Evolutionary conservation across 1,140 invertebrate genomes (phyloP).

Genomic region (Rhopalosiphum padi): DNA sequence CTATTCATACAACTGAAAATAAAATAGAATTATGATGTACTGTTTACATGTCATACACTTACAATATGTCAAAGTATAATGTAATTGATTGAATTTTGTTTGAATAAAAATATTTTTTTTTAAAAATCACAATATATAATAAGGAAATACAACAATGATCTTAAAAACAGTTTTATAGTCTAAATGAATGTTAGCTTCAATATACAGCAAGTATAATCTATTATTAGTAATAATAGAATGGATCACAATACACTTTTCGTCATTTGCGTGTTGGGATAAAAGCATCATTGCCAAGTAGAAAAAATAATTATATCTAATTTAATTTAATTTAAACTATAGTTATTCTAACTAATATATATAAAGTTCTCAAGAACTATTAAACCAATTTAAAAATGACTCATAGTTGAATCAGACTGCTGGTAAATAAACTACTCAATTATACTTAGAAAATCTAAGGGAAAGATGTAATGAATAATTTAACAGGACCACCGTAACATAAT

Average conservation of each 20-base stretch:
- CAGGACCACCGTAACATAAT: neutral
- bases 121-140: slow-evolving; percentile 48
- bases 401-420: neutral
- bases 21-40: neutral
- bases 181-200: slow-evolving; percentile 43
- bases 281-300: slow-evolving; percentile 43
- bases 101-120: neutral
- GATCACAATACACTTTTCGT: slow-evolving; percentile 45
- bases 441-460: neutral
- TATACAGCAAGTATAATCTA: slow-evolving; percentile 33
- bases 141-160: slow-evolving; percentile 33
- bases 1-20: slow-evolving; percentile 7
- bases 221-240: slow-evolving; percentile 53
- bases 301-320: slow-evolving; percentile 48
- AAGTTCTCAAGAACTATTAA: neutral
- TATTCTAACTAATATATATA: slow-evolving; percentile 16
- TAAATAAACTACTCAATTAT: neutral
- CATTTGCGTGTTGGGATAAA: slow-evolving; percentile 46
- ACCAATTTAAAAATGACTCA: slow-evolving; percentile 8
- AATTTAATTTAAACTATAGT: slow-evolving; percentile 22
- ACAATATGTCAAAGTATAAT: neutral
- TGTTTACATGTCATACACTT: neutral
- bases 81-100: slow-evolving; percentile 18
- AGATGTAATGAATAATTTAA: slow-evolving; percentile 10
- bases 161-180: slow-evolving; percentile 14